Evolutionary conservation across 1,140 invertebrate species (phyloP), one percentile per base, ranked within the genome.

Genomic region (Colletes latitarsis): DNA sequence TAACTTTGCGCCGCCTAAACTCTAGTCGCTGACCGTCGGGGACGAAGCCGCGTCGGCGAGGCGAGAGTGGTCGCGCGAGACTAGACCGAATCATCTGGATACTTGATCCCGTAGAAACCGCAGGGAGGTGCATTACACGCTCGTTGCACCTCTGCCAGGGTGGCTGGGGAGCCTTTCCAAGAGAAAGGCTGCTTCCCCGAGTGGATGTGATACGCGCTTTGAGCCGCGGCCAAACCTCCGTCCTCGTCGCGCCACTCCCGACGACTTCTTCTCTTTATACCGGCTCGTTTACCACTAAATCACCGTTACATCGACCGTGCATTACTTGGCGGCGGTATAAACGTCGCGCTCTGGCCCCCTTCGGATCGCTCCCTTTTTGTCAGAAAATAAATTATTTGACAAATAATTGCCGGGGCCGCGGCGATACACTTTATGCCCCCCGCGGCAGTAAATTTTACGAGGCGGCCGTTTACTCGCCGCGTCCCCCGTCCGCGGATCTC

Each of bases 31-130:
- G 55, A 77, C n/a, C 21, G 21, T n/a, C 64, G 67, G 62, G 70
- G 75, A 62, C 12, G 66, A 52, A 43, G 30, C 9, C 71, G 71
- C 43, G 21, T 49, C 43, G 52, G 6, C n/a, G 46, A 6, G 62
- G 21, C 57, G 46, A 84, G 77, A 74, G 49, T 49, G 49, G 8
- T 64, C 69, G 62, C 67, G 69, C 75, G 58, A 58, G 49, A 76
- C 70, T 67, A 84, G 84, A 84, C 78, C 75, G 82, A 82, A 87
- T 88, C 85, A 86, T 86, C 58, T 85, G 71, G 86, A 85, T 76
- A 85, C 74, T 88, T 85, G 82, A 88, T 88, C 77, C 72, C 86
- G 60, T 55, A 30, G 58, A 64, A 85, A 81, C 86, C 77, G 73
- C 75, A 66, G 72, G 30, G 72, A 83, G 81, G 77, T 85, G 62